Evolutionary conservation across 2,888 invertebrate species (phyloP).

Genomic region (Scaeva pyrastri): DNA sequence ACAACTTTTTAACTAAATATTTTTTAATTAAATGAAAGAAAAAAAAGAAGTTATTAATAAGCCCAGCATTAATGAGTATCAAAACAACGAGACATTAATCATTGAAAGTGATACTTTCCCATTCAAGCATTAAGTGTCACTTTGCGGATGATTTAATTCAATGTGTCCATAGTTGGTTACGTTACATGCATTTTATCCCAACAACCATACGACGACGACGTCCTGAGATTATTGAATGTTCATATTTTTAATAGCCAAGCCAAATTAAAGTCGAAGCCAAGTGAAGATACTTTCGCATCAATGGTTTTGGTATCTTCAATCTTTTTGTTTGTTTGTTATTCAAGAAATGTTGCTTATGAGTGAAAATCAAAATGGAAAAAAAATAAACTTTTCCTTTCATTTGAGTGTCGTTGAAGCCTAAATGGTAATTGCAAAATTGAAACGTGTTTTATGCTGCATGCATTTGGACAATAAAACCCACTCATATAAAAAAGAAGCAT

Average conservation of each 20-base stretch:
- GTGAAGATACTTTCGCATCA: not conserved
- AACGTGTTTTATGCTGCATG: conserved; percentile 1
- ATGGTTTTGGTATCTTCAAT: not conserved
- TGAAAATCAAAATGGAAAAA: not conserved
- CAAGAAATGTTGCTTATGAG: not conserved
- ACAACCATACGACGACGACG: no score
- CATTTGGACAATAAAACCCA: not conserved
- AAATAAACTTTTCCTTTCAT: conserved; percentile 21
- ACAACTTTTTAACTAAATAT: no score
- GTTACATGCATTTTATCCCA: not conserved
- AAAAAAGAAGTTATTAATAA: no score
- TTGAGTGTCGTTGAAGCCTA: not conserved
- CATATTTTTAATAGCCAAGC: not conserved
- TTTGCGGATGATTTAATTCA: not conserved
- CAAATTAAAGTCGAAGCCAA: not conserved
- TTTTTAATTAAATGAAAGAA: no score
- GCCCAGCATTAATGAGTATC: no score
- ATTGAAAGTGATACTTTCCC: conserved; percentile 5
- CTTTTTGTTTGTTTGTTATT: not conserved
- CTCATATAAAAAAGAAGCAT: no score
- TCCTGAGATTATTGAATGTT: not conserved
- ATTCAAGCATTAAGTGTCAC: not conserved
- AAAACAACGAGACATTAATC: not conserved
- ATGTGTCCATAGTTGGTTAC: not conserved
- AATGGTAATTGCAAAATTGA: not conserved